phyloP scores from a whole-genome alignment of 2,888 invertebrate species.

The Rhogogaster chlorosoma region DNA sequence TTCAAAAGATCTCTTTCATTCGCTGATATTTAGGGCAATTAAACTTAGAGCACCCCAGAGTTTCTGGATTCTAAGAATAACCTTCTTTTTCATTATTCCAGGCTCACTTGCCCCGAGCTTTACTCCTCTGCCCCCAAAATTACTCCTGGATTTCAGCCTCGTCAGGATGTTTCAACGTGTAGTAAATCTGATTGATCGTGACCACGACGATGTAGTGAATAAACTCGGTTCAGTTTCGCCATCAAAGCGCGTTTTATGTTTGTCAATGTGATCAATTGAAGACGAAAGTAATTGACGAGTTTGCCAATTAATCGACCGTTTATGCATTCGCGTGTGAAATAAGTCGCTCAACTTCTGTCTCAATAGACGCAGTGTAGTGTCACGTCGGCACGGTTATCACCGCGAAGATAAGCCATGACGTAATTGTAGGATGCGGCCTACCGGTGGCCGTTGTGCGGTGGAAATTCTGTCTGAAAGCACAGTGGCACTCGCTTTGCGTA shows the following conservation, averaged over 20 bases:
- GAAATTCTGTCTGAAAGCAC: background rate
- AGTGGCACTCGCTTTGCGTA: conserved; percentile 20
- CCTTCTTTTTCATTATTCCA: background rate
- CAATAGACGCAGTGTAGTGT: background rate
- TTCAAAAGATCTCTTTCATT: background rate
- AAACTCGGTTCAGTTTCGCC: background rate
- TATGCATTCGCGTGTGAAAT: background rate
- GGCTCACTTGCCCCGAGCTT: background rate
- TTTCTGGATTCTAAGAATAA: background rate
- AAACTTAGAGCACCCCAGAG: background rate
- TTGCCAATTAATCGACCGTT: background rate
- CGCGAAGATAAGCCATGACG: conserved; percentile 34
- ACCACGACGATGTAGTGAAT: background rate
- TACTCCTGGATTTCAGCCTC: background rate
- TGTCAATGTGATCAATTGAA: background rate
- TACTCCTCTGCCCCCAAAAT: background rate
- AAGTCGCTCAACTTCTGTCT: conserved; percentile 4
- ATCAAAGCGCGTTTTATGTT: background rate
- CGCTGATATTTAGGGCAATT: background rate
- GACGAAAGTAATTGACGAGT: background rate
- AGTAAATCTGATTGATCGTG: background rate
- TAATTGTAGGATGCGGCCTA: conserved; percentile 38
- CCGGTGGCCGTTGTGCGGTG: background rate
- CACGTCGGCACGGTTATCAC: conserved; percentile 19
- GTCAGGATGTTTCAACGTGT: background rate